Evolutionary conservation across 2,888 invertebrate species (phyloP).

Genomic region (Cynaeus angustus): DNA sequence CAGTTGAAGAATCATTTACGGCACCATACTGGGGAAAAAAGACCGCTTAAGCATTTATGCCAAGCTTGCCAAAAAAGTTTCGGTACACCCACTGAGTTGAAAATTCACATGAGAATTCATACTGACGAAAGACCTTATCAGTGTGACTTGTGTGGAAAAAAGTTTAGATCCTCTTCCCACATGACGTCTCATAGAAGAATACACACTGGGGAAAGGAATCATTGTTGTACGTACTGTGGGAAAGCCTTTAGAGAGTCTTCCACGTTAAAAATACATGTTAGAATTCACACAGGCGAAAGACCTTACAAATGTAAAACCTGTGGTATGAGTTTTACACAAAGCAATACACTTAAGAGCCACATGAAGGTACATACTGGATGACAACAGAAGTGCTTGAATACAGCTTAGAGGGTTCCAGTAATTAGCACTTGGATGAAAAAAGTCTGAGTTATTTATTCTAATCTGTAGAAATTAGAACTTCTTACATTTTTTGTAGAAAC

Average conservation of each 20-base stretch:
- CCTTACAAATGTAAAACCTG: slow-evolving; percentile 61
- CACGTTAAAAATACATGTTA: slow-evolving; percentile 59
- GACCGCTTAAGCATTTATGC: slow-evolving; percentile 56
- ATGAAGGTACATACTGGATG: slow-evolving; percentile 57
- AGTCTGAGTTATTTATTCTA: too few relatives aligned
- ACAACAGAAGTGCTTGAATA: too few relatives aligned
- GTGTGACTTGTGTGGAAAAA: slow-evolving; percentile 61
- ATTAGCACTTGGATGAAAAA: too few relatives aligned
- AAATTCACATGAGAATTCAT: slow-evolving; percentile 59
- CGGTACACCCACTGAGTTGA: slow-evolving; percentile 55
- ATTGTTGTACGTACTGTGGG: slow-evolving; percentile 58
- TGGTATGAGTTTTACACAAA: slow-evolving; percentile 62
- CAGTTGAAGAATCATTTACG: slow-evolving; percentile 61
- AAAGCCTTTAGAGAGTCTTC: slow-evolving; percentile 61
- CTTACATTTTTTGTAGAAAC: background rate
- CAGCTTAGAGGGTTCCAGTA: too few relatives aligned
- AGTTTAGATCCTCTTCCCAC: slow-evolving; percentile 65
- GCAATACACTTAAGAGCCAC: slow-evolving; percentile 60
- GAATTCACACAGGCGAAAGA: slow-evolving; percentile 63
- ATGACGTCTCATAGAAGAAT: slow-evolving; percentile 61
- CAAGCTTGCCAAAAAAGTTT: slow-evolving; percentile 57
- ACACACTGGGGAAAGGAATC: slow-evolving; percentile 61
- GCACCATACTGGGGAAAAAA: slow-evolving; percentile 62
- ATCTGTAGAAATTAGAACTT: too few relatives aligned
- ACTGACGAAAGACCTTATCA: slow-evolving; percentile 62